Conservation (phyloP, 2,797 vertebrate genomes). For the Aselliscus stoliczkanus region DNA sequence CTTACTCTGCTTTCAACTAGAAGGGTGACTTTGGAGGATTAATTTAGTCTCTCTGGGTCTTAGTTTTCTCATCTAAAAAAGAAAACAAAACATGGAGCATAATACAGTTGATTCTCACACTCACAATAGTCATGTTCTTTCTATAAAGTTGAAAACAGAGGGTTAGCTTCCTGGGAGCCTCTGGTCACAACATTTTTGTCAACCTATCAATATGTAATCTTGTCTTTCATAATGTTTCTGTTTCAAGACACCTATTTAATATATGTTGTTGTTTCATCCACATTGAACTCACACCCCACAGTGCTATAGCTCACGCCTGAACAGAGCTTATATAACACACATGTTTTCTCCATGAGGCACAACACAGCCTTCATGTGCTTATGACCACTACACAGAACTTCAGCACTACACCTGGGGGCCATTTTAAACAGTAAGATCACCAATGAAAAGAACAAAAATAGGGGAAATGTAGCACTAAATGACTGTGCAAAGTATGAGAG, state of each 20-base stretch:
- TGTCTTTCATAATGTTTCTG: neutral
- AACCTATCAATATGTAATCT: neutral
- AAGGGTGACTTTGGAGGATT: neutral
- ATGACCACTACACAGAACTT: neutral
- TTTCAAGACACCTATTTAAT: neutral
- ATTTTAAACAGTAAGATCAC: neutral
- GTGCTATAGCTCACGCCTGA: neutral
- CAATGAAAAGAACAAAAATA: neutral
- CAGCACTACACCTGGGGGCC: neutral
- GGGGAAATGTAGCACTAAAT: neutral
- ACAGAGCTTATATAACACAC: neutral
- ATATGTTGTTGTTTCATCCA: neutral
- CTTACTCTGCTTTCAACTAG: neutral
- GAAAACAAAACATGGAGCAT: neutral
- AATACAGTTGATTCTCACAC: neutral
- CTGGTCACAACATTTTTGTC: neutral
- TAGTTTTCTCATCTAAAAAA: neutral
- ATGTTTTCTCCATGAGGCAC: neutral
- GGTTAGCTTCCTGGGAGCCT: neutral
- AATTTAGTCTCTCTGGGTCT: neutral
- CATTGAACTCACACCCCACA: neutral
- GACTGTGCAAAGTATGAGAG: neutral
- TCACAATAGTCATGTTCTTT: neutral
- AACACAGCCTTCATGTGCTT: neutral
- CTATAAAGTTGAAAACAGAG: neutral